These are phyloP conservation scores for Temnothorax unifasciatus DNA, from an alignment of 2,888 invertebrate genomes.

Conservation along the genomic window DNA sequence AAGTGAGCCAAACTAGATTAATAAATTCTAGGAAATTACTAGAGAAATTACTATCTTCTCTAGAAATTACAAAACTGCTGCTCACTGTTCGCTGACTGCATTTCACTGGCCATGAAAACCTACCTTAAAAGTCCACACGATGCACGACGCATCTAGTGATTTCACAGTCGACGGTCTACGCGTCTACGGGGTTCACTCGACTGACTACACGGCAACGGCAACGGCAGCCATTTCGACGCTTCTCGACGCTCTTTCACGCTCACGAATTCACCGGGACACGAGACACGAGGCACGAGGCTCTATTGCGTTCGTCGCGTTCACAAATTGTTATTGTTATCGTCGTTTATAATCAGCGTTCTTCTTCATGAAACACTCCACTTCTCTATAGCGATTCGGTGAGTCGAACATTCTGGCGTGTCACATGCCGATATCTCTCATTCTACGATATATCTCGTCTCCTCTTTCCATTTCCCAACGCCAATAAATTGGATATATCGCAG, in stretches of 20 bases:
- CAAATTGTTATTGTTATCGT: conserved; percentile 62
- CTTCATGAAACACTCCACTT: conserved; percentile 60
- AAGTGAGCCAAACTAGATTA: no score
- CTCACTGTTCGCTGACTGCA: no score
- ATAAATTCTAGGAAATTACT: no score
- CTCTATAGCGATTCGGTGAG: conserved; percentile 75
- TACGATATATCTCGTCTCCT: neutral
- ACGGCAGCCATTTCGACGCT: conserved; percentile 68
- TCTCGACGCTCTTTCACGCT: conserved; percentile 39
- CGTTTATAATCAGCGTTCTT: conserved; percentile 64
- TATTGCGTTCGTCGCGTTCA: conserved; percentile 64
- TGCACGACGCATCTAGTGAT: neutral
- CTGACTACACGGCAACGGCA: conserved; percentile 64
- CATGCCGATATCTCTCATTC: conserved; percentile 56
- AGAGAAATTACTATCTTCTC: no score
- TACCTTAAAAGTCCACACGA: neutral
- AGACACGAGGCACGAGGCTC: conserved; percentile 32
- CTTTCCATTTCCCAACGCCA: conserved; percentile 14
- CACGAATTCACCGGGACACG: conserved; percentile 58
- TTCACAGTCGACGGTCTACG: neutral
- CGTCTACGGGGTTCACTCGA: conserved; percentile 64
- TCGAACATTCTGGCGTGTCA: conserved; percentile 62
- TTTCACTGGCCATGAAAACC: no score
- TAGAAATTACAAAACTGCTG: no score
- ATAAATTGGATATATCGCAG: conserved; percentile 50